These are phyloP conservation scores for Pyrochroa serraticornis DNA, from an alignment of 2,888 invertebrate species.

Conservation along the genomic window DNA sequence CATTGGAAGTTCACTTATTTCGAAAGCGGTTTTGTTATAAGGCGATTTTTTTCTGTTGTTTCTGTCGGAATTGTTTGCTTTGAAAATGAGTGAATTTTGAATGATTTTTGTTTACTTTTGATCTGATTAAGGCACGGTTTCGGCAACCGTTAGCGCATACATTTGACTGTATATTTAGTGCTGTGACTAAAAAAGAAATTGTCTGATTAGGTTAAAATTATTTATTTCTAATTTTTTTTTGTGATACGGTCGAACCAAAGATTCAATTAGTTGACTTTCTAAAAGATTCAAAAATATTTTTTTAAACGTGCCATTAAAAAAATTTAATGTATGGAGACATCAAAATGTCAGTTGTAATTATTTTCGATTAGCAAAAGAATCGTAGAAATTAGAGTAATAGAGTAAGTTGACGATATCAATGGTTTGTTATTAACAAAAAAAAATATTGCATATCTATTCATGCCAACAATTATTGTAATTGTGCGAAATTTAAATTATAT, in stretches of 20 bases:
- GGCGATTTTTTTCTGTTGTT: constrained; percentile 20
- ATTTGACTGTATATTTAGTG: constrained; percentile 59
- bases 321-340: constrained; percentile 33
- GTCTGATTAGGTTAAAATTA: constrained; percentile 56
- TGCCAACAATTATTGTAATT: constrained; percentile 52
- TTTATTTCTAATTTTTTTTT: constrained; percentile 52
- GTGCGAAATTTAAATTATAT: constrained; percentile 38
- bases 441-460: constrained; percentile 55
- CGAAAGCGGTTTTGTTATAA: neutral
- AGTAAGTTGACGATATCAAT: constrained; percentile 39
- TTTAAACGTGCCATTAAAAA: constrained; percentile 50
- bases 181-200: constrained; percentile 56
- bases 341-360: constrained; percentile 36
- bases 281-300: constrained; percentile 46
- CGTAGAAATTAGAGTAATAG: constrained; percentile 42
- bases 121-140: constrained; percentile 51
- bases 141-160: constrained; percentile 49
- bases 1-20: constrained; percentile 15
- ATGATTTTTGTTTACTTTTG: constrained; percentile 31
- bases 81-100: constrained; percentile 17
- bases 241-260: constrained; percentile 60
- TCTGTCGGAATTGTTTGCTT: constrained; percentile 10
- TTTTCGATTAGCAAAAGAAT: constrained; percentile 31
- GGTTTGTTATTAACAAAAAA: constrained; percentile 44
- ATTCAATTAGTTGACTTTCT: constrained; percentile 42